Evolutionary conservation across 1,140 invertebrate genomes (phyloP), one percentile per base, ranked within the genome.

Genomic region (Meloidogyne hapla): DNA sequence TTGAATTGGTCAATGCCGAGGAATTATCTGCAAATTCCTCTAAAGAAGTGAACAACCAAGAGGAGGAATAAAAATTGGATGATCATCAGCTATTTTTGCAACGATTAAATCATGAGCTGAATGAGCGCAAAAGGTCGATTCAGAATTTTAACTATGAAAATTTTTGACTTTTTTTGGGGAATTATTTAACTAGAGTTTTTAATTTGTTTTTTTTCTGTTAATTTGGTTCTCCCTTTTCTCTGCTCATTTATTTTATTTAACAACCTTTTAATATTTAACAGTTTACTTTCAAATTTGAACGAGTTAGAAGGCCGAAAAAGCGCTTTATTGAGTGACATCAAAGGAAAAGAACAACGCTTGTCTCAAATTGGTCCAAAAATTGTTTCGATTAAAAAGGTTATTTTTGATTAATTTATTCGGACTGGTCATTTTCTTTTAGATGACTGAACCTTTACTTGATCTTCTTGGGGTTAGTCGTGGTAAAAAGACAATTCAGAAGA

Each of bases 261-360:
- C 18, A 15, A 45, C 4, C 13, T 45, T 33, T 56, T 18, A n/a
- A 6, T 8, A n/a, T 56, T 42, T 15, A n/a, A 42, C 23, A 77
- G 76, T 42, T 77, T 77, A 33, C 25, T 75, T 15, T 61, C 71
- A 23, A 77, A 77, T 56, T 67, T 78, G 56, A 79, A 78, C 23
- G 77, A 78, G 42, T 48, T 80, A 38, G 77, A 78, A 78, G 77
- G 77, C 0, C 77, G 77, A n/a, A 78, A 79, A 66, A 78, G 78
- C 48, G 77, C 69, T 21, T 64, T 78, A 12, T 33, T 78, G 25
- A 78, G 77, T 66, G 76, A 78, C 61, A 78, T 80, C 23, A 48
- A 75, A 64, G 76, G 78, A 9, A 77, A 77, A 21, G 77, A 78
- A 28, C 70, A 69, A 65, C 77, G 77, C n/a, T 68, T 78, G 25